Base-by-base conservation (phyloP, 1,140 invertebrate genomes). In the Dendrolimus kikuchii region DNA sequence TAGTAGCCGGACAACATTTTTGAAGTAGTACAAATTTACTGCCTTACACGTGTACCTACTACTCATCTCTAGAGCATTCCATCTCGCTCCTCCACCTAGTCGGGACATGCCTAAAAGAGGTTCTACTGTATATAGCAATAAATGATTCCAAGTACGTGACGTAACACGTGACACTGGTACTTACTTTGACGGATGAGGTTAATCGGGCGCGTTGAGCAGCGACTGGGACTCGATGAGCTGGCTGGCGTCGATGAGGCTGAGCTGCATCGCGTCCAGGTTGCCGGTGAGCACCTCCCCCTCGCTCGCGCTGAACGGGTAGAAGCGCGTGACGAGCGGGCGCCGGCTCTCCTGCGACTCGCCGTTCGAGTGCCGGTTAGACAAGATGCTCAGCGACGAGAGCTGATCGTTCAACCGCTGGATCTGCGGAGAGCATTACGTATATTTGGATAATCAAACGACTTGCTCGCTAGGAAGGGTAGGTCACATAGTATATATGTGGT, bases 151-250 rank as follows among this genome's bases (percentile, higher is more conserved):
- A 2, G 23, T 23, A 23, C 23, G 23, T 23, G 23, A 23, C 23
- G 23, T 23, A 23, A 3, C 23, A 3, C 23, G 23, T 23, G 23
- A 23, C 23, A 23, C 1, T 23, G 23, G 1, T 23, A 23, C 23
- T 23, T 3, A 23, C 47, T 37, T 46, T 0, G 44, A 4, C 7
- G 38, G 7, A 8, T 10, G 41, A 6, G 37, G 5, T 68, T 83
- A 88, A 53, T 88, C 87, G 0, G 85, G 82, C 5, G 82, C 87
- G 53, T 86, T 86, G 6, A 88, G 67, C 1, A 88, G 65, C 4
- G 85, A 87, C 60, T 86, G 87, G 7, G 85, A 87, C 62, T 88
- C 86, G 7, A 88, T 57, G 7, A 86, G 67, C 43, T 76, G 71
- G 36, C 69, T 69, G 39, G 81, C 74, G 58, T 84, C 81, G 44